phyloP scores from a whole-genome alignment of 2,113 vertebrate genomes.

The Amblyornis subalaris region DNA sequence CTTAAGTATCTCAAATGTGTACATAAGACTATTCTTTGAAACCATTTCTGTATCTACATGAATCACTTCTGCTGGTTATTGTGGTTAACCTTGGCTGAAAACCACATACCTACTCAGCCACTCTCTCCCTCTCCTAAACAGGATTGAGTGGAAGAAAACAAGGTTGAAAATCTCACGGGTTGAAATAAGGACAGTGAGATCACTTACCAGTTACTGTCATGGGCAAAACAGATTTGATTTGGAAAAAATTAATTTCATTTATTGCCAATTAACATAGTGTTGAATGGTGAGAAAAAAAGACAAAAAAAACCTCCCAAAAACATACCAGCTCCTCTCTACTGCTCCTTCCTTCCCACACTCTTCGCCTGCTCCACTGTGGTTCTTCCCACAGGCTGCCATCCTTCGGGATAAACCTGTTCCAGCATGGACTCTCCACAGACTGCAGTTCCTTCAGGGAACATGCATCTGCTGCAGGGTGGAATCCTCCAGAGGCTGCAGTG shows the following conservation, averaged over 20 bases:
- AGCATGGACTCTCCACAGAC: not conserved
- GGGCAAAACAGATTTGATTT: not conserved
- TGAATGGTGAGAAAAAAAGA: not conserved
- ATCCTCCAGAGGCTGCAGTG: not conserved
- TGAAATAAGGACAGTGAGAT: not conserved
- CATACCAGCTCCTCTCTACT: not conserved
- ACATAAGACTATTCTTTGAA: not conserved
- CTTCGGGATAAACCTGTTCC: not conserved
- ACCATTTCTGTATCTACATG: not conserved
- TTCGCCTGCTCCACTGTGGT: not conserved
- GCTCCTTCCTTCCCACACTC: not conserved
- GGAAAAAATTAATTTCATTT: not conserved
- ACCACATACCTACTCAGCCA: rapidly evolving
- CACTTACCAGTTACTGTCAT: not conserved
- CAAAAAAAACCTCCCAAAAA: not conserved
- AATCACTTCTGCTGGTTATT: not conserved
- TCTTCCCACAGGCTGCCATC: not conserved
- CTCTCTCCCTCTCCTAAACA: not conserved
- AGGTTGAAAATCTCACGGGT: not conserved
- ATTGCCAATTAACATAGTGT: not conserved
- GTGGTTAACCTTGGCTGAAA: not conserved
- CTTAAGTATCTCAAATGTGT: not conserved
- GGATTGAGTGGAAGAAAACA: not conserved
- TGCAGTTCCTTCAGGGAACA: not conserved
- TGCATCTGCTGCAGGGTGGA: not conserved